Percentiles rank a stretch among this genome's conserved stretches.
phyloP scores from a whole-genome alignment of 2,888 invertebrate genomes.

The Sycophila texana region DNA sequence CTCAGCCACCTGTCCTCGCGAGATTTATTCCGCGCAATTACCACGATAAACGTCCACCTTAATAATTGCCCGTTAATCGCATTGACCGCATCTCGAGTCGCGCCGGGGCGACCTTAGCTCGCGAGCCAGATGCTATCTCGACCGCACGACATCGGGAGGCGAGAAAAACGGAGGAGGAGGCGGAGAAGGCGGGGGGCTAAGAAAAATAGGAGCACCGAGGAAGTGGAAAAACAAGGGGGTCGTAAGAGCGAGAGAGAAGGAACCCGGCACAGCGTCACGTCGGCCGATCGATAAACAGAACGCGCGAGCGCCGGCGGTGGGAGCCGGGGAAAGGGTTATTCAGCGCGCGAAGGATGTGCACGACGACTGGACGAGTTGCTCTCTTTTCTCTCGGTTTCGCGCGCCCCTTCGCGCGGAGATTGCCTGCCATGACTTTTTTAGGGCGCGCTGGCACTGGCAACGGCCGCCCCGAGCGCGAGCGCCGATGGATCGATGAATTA shows the following conservation, averaged over 20 bases:
- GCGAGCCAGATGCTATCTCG: conserved; percentile 33
- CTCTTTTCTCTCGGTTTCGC: neutral
- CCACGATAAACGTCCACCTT: conserved; percentile 67
- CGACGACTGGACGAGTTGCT: too few relatives aligned
- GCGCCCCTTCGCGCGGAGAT: neutral
- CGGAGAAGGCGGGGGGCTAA: neutral
- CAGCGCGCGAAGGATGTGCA: neutral
- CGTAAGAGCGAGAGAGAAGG: neutral
- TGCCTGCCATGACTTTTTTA: conserved; percentile 10
- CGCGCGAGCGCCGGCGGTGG: neutral
- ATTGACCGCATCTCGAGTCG: conserved; percentile 57
- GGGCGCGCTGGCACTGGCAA: neutral
- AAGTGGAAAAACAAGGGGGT: conserved; percentile 7
- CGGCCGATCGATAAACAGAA: conserved; percentile 33
- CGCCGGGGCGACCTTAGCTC: conserved; percentile 5
- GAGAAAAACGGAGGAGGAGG: neutral
- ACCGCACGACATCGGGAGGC: conserved; percentile 23
- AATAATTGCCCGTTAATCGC: conserved; percentile 72
- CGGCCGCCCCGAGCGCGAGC: neutral
- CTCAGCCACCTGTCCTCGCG: neutral
- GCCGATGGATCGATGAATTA: conserved; percentile 5
- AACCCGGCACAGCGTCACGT: neutral
- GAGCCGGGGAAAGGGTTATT: conserved; percentile 6
- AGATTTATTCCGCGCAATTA: conserved; percentile 71
- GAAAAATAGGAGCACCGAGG: conserved; percentile 12